Evolutionary conservation across 2,113 vertebrate genomes (phyloP).

Genomic region (Sclerurus mexicanus): DNA sequence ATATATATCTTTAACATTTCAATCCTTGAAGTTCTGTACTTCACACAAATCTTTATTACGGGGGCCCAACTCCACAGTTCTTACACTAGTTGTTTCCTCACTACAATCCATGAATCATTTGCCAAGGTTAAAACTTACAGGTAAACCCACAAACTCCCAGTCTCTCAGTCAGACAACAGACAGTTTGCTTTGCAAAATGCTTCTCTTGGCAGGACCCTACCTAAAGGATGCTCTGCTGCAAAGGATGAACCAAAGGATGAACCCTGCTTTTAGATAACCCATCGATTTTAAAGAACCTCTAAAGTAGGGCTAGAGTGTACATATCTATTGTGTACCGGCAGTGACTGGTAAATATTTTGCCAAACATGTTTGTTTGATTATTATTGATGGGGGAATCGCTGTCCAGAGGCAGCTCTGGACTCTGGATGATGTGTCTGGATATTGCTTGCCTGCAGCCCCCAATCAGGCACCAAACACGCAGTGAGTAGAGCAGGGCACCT

Average conservation of each 20-base stretch:
- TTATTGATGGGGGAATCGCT: background rate
- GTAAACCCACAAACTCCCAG: background rate
- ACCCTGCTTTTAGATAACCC: background rate
- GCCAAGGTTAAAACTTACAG: background rate
- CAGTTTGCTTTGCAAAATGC: fast-evolving
- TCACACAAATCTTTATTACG: background rate
- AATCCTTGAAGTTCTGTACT: background rate
- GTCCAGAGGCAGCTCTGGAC: background rate
- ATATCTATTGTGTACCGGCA: background rate
- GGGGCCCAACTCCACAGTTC: background rate
- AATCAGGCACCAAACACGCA: fast-evolving
- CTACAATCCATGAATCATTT: background rate
- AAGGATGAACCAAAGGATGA: background rate
- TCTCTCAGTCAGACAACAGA: background rate
- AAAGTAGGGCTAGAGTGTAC: background rate
- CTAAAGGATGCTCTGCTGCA: background rate
- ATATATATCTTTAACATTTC: background rate
- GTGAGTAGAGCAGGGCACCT: background rate
- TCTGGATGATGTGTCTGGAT: background rate
- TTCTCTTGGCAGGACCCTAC: background rate
- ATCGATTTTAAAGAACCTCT: background rate
- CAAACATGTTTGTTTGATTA: background rate
- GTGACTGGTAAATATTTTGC: background rate
- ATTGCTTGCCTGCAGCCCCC: background rate
- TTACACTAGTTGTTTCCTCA: background rate